These are phyloP conservation scores for Embiotoca jacksoni DNA, from an alignment of 2,113 vertebrate species.

Conservation along the genomic window DNA sequence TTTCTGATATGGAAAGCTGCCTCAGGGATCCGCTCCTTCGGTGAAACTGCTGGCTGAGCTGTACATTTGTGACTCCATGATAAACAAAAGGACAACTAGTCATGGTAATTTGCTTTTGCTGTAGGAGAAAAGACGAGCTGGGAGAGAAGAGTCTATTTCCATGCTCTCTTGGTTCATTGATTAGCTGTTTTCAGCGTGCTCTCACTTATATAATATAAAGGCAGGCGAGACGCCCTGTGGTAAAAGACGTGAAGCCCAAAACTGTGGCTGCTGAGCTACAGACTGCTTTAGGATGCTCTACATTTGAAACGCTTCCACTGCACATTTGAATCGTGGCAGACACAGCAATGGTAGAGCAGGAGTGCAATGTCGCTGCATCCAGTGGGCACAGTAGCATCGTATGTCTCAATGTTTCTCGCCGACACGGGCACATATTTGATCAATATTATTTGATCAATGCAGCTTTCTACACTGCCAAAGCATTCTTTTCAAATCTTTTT, in stretches of 20 bases:
- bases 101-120: not conserved
- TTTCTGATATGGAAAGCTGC: too few relatives aligned
- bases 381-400: not conserved
- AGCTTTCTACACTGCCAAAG: not conserved
- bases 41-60: too few relatives aligned
- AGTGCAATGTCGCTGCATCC: not conserved
- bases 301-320: not conserved
- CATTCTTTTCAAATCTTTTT: not conserved
- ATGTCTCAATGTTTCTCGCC: not conserved
- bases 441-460: conserved; percentile 8
- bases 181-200: conserved; percentile 1
- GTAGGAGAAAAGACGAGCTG: not conserved
- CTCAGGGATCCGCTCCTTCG: not conserved
- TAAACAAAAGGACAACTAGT: not conserved
- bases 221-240: not conserved
- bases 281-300: not conserved
- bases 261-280: not conserved
- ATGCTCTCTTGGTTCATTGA: not conserved
- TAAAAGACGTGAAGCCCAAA: not conserved
- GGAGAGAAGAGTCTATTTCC: not conserved
- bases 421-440: not conserved
- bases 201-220: not conserved
- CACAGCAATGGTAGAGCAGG: not conserved
- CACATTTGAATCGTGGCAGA: not conserved
- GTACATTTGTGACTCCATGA: not conserved